A percentile compares a stretch with the other conserved stretches of the same genome.
These are phyloP conservation scores for Karalla daura DNA, from an alignment of 2,797 vertebrate genomes.

Conservation along the genomic window DNA sequence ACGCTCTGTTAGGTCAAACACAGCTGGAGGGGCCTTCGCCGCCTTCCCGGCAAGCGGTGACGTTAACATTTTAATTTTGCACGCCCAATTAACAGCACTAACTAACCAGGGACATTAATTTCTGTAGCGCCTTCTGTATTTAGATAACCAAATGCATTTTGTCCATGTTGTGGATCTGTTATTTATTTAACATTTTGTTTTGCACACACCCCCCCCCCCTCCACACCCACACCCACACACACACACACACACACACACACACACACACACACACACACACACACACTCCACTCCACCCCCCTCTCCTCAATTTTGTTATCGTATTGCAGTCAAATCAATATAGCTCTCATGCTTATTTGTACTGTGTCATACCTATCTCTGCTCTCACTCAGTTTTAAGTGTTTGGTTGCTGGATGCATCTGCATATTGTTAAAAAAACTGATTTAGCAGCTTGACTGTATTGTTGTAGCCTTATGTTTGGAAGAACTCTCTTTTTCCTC, in stretches of 20 bases:
- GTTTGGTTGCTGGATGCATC: constrained; percentile 33
- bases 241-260: too few relatives aligned
- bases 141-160: constrained; percentile 55
- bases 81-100: constrained; percentile 81
- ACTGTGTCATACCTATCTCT: constrained; percentile 47
- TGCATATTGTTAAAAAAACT: constrained; percentile 30
- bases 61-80: constrained; percentile 81
- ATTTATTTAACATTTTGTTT: constrained; percentile 67
- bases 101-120: constrained; percentile 81
- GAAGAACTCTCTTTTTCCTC: not conserved
- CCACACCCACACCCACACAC: not conserved
- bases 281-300: not conserved
- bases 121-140: constrained; percentile 66
- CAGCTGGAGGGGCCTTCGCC: constrained; percentile 59
- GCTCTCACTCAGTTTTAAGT: constrained; percentile 43
- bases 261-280: too few relatives aligned
- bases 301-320: constrained; percentile 39
- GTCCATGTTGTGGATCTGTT: constrained; percentile 58
- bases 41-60: constrained; percentile 56
- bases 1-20: constrained; percentile 79
- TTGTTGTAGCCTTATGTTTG: constrained; percentile 8
- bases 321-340: constrained; percentile 72
- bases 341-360: constrained; percentile 74
- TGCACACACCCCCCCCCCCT: constrained; percentile 4
- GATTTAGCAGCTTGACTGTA: constrained; percentile 2